Percentiles rank a stretch among this genome's conserved stretches.
phyloP scores from a whole-genome alignment of 2,888 invertebrate species.

The Melipona beecheii region DNA sequence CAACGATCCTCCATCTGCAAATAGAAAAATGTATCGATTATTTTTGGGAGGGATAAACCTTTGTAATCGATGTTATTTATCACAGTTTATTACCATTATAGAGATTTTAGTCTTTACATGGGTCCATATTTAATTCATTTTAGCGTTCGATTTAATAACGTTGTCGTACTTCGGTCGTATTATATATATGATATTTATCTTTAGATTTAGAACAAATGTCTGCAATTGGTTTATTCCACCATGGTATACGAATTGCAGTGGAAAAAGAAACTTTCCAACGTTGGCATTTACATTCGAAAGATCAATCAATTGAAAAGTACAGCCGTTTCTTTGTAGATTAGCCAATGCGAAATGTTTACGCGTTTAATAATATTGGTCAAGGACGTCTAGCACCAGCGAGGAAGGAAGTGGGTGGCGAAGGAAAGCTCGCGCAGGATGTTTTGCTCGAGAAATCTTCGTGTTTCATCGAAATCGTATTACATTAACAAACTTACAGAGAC shows the following conservation, averaged over 20 bases:
- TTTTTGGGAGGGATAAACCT: not conserved
- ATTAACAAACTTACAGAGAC: too few relatives aligned
- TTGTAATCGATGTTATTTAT: not conserved
- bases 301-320: too few relatives aligned
- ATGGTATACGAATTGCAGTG: too few relatives aligned
- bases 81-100: not conserved
- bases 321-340: not conserved
- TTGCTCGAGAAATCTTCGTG: slow-evolving; percentile 33
- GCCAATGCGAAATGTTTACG: not conserved
- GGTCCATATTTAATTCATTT: not conserved
- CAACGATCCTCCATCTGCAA: slow-evolving; percentile 67
- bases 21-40: not conserved
- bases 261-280: too few relatives aligned
- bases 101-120: not conserved
- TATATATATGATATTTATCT: not conserved
- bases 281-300: too few relatives aligned
- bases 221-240: too few relatives aligned
- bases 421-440: slow-evolving; percentile 28
- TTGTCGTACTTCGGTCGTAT: not conserved
- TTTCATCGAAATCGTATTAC: slow-evolving; percentile 41
- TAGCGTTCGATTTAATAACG: too few relatives aligned
- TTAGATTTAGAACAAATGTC: not conserved
- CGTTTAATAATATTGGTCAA: slow-evolving; percentile 27
- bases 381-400: slow-evolving; percentile 29
- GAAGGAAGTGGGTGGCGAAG: slow-evolving; percentile 64